Percentiles rank a stretch among this genome's conserved stretches.
Evolutionary conservation across 2,113 vertebrate genomes (phyloP).

Genomic region (Cavia porcellus): DNA sequence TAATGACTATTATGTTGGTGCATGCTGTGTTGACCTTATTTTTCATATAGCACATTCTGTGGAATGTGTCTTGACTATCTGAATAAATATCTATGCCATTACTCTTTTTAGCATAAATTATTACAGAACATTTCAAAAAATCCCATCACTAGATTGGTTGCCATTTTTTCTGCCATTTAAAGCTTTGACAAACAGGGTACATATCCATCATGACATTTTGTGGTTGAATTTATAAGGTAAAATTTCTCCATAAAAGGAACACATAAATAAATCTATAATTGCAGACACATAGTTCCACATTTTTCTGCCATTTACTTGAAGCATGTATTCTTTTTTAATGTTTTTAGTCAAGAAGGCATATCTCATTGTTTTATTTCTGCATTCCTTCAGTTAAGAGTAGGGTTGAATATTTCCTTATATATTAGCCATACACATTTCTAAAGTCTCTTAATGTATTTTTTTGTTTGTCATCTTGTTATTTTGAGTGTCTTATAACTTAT

Average conservation of each 20-base stretch:
- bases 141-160: neutral
- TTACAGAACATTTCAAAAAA: neutral
- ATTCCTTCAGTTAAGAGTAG: conserved; percentile 14
- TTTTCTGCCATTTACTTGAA: conserved; percentile 5
- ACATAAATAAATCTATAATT: neutral
- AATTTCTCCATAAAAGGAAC: neutral
- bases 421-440: neutral
- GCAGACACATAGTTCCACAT: neutral
- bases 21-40: neutral
- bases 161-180: neutral
- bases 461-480: neutral
- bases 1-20: neutral
- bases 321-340: neutral
- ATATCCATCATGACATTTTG: neutral
- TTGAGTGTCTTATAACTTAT: conserved; percentile 23
- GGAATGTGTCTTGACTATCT: neutral
- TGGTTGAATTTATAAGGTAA: conserved; percentile 8
- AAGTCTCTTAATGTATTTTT: neutral
- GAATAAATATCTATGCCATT: neutral
- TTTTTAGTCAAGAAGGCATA: neutral
- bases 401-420: neutral
- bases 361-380: conserved; percentile 4
- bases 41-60: neutral
- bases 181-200: neutral
- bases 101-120: conserved; percentile 4